These are phyloP conservation scores for Ferdinandea cuprea DNA, from an alignment of 2,888 invertebrate genomes.

Conservation along the genomic window DNA sequence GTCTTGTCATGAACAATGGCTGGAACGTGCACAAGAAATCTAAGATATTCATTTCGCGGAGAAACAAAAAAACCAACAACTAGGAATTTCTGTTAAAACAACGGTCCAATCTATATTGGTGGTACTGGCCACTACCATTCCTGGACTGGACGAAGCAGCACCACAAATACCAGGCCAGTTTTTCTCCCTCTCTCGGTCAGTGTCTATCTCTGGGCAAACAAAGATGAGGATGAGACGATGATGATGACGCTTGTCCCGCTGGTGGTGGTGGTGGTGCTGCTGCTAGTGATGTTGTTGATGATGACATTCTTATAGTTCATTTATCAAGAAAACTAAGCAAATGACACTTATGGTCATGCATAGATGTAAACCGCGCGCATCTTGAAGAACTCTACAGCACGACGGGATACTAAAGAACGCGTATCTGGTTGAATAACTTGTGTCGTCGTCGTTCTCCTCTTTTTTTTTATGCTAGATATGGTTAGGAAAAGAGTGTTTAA, in stretches of 20 bases:
- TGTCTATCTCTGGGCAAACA: slow-evolving; percentile 9
- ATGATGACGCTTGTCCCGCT: slow-evolving; percentile 34
- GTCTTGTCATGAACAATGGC: slow-evolving; percentile 37
- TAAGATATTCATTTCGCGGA: slow-evolving; percentile 58
- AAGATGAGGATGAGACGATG: slow-evolving; percentile 48
- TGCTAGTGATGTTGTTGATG: slow-evolving; percentile 50
- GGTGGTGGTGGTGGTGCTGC: slow-evolving; percentile 29
- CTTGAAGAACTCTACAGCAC: slow-evolving; percentile 12
- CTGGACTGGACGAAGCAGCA: slow-evolving; percentile 17
- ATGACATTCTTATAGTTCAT: slow-evolving; percentile 60
- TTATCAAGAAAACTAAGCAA: slow-evolving; percentile 51
- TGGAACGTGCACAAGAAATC: slow-evolving; percentile 66
- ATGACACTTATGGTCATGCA: slow-evolving; percentile 34
- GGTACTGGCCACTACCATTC: slow-evolving; percentile 53
- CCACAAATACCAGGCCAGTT: no score
- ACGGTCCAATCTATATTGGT: slow-evolving; percentile 49
- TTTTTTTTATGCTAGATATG: neutral
- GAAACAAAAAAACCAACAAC: slow-evolving; percentile 17
- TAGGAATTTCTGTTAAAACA: slow-evolving; percentile 46
- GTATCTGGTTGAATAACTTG: slow-evolving; percentile 17
- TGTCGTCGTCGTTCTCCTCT: neutral
- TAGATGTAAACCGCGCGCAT: slow-evolving; percentile 19
- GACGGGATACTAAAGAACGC: slow-evolving; percentile 11
- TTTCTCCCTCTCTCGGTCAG: no score
- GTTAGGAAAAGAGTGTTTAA: neutral